Percentiles rank a stretch among this genome's conserved stretches.
Evolutionary conservation across 2,113 vertebrate genomes (phyloP).

Genomic region (Hippolais icterina): DNA sequence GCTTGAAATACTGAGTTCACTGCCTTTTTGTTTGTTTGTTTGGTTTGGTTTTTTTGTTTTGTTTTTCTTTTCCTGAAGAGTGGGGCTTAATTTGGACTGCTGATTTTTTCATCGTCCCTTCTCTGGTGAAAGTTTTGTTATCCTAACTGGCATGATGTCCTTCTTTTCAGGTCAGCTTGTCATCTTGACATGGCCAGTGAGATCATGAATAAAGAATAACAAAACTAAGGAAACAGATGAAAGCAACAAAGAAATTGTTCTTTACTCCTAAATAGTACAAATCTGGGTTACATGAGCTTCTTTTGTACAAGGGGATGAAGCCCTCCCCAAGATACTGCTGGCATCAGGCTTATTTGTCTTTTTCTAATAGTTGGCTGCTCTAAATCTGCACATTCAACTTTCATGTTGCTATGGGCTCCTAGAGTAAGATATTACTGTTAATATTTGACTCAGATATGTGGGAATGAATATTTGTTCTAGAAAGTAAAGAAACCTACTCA

Average conservation of each 20-base stretch:
- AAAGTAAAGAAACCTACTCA: constrained; percentile 12
- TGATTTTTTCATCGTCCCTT: not conserved
- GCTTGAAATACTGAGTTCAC: not conserved
- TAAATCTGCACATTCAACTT: not conserved
- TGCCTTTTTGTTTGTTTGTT: no score
- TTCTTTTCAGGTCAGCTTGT: not conserved
- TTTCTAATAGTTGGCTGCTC: not conserved
- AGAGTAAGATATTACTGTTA: constrained; percentile 16
- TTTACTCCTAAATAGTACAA: not conserved
- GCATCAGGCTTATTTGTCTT: not conserved
- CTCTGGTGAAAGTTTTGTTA: not conserved
- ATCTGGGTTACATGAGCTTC: not conserved
- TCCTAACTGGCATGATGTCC: not conserved
- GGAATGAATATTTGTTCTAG: constrained; percentile 34
- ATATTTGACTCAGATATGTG: constrained; percentile 48
- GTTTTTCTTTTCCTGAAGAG: not conserved
- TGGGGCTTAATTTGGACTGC: not conserved
- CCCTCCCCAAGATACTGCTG: not conserved
- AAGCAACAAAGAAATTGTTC: not conserved
- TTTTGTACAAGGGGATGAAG: not conserved
- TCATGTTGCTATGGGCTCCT: not conserved
- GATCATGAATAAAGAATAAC: not conserved
- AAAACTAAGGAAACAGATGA: not conserved
- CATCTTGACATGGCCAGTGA: not conserved
- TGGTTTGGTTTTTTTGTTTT: no score